Base-by-base conservation (phyloP, 2,113 vertebrate species). In the Peromyscus polionotus region DNA sequence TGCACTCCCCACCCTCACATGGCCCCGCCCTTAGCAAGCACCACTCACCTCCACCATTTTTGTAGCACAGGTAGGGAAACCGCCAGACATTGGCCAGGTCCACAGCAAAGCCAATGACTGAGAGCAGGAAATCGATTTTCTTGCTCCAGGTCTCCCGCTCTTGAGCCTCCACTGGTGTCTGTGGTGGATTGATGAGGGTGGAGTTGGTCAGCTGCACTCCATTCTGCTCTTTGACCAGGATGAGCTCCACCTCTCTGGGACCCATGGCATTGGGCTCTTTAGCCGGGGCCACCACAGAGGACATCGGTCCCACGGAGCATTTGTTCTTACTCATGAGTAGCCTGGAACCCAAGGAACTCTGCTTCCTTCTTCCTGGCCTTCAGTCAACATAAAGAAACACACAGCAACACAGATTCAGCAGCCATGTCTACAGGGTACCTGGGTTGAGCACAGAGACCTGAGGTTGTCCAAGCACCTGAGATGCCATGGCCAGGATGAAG, bases 41-140 rank as follows among this genome's bases (percentile, higher is more conserved):
- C 67, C 20, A 77, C 99, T 99, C 97, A 99, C 99, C 99, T 97
- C 99, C 99, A 73, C 99, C 99, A 0, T 99, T 99, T 96, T 99
- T 99, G 98, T 99, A 99, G 99, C 99, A 99, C 65, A 99, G 98
- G 98, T 99, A 99, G 10, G 99, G 99, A 70, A 99, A 99, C 76
- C 99, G 98, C 99, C 99, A 99, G 95, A 99, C 99, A 0, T 99
- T 99, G 88, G 99, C 99, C 24, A 99, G 98, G 97, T 99, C 99
- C 96, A 99, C 99, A 0, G 99, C 99, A 3, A 99, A 99, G 88
- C 99, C 99, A 0, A 99, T 99, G 95, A 99, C 99, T 0, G 99
- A 99, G 28, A 99, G 98, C 33, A 99, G 99, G 93, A 99, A 99
- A 98, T 99, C 99, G 0, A 99, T 99, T 95, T 99, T 99, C 98